Conservation (phyloP, 1,140 invertebrate genomes). For the Drosophila subpulchrella region DNA sequence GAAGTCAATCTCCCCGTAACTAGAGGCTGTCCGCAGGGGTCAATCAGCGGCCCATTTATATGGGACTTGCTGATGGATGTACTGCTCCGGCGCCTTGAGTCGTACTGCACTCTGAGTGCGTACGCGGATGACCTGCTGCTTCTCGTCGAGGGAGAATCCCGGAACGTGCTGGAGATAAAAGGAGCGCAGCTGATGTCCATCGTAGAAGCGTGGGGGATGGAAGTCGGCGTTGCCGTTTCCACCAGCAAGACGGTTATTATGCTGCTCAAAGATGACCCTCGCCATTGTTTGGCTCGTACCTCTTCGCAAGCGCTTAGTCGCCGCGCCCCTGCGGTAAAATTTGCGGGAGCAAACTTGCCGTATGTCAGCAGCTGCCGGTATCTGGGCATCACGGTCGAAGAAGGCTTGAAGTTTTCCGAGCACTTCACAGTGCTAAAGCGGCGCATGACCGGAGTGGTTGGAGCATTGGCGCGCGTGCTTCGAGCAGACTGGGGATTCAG, state of each 20-base stretch:
- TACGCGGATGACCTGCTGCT: too few species aligned
- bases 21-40: slow-evolving; percentile 23
- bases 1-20: slow-evolving; percentile 5
- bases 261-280: not conserved
- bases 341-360: not conserved
- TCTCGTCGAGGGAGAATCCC: too few species aligned
- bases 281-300: not conserved
- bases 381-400: too few species aligned
- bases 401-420: not conserved
- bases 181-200: too few species aligned
- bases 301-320: too few species aligned
- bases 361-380: not conserved
- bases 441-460: slow-evolving; percentile 17
- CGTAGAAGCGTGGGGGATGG: not conserved
- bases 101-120: not conserved
- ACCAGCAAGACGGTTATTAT: too few species aligned
- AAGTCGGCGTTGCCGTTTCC: not conserved
- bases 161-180: too few species aligned
- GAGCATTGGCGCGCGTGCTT: slow-evolving; percentile 19
- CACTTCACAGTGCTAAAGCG: not conserved
- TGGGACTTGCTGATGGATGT: slow-evolving; percentile 16
- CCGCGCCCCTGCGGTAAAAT: not conserved
- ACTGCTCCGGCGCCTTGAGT: slow-evolving; percentile 2
- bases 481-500: slow-evolving; percentile 22
- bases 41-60: slow-evolving; percentile 22